Conservation (phyloP, 2,113 vertebrate species). For the Alaudala cheleensis region DNA sequence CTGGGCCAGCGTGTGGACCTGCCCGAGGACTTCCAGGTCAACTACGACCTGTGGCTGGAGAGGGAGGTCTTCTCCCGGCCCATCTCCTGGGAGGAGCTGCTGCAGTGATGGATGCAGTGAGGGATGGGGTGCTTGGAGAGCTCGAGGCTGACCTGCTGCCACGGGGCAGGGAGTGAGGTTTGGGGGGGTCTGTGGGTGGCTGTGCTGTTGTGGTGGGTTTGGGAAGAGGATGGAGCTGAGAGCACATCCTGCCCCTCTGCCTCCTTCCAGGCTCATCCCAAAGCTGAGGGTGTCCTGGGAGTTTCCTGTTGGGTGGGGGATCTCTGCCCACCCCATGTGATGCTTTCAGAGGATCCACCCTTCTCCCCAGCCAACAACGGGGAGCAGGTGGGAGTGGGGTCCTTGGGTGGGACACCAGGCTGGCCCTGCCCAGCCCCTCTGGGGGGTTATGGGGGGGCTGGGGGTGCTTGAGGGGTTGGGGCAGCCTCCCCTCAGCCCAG, state of each 20-base stretch:
- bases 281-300: not conserved
- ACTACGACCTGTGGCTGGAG: constrained; percentile 98
- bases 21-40: constrained; percentile 96
- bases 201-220: not conserved
- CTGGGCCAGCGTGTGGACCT: constrained; percentile 92
- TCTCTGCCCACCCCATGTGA: accelerated
- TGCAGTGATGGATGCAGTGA: constrained; percentile 78
- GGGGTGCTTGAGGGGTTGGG: not conserved
- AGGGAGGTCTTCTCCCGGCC: constrained; percentile 98
- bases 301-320: not conserved
- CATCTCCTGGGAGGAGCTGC: constrained; percentile 97
- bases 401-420: not conserved
- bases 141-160: not conserved
- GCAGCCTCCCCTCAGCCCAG: not conserved
- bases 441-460: no score
- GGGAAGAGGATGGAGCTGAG: not conserved
- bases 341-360: not conserved
- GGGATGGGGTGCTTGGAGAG: not conserved
- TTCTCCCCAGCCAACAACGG: not conserved
- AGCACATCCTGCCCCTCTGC: not conserved
- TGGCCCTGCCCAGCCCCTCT: not conserved
- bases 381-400: not conserved
- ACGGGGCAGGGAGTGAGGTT: not conserved
- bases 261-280: not conserved
- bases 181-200: not conserved